phyloP scores from a whole-genome alignment of 2,888 invertebrate genomes.

The Archaeoteleia sp. region DNA sequence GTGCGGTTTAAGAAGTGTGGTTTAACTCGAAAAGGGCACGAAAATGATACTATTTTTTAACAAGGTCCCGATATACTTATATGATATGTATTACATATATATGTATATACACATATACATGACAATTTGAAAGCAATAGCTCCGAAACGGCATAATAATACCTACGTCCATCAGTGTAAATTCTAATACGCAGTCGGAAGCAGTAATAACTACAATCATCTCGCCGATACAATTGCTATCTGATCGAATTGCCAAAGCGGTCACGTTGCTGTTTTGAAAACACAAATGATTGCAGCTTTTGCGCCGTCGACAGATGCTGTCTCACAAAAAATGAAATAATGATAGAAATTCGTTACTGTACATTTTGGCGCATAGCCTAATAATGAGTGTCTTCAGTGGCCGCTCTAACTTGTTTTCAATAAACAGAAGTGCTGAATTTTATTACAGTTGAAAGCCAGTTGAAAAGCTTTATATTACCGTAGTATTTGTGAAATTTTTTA shows the following conservation, averaged over 20 bases:
- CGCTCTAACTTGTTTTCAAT: too few relatives aligned
- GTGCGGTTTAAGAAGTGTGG: conserved; percentile 33
- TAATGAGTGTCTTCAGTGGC: too few relatives aligned
- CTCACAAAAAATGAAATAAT: conserved; percentile 48
- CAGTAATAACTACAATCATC: conserved; percentile 72
- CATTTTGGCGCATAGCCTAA: conserved; percentile 4
- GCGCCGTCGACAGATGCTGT: conserved; percentile 60
- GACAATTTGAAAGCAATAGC: conserved; percentile 53
- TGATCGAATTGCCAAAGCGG: conserved; percentile 64
- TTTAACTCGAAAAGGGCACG: conserved; percentile 23
- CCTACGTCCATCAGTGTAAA: conserved; percentile 56
- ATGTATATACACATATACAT: conserved; percentile 36
- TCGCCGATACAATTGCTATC: conserved; percentile 67
- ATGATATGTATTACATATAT: conserved; percentile 35
- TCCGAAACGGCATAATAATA: conserved; percentile 53
- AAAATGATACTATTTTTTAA: conserved; percentile 37
- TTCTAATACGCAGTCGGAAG: conserved; percentile 63
- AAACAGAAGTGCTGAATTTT: too few relatives aligned
- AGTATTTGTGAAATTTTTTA: too few relatives aligned
- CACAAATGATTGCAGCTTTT: conserved; percentile 62
- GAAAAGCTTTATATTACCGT: too few relatives aligned
- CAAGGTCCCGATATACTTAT: conserved; percentile 41
- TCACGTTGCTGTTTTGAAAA: conserved; percentile 66
- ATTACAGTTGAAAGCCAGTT: too few relatives aligned
- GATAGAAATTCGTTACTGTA: conserved; percentile 61